Conservation (phyloP, 1,140 invertebrate genomes). For the Monochamus saltuarius region DNA sequence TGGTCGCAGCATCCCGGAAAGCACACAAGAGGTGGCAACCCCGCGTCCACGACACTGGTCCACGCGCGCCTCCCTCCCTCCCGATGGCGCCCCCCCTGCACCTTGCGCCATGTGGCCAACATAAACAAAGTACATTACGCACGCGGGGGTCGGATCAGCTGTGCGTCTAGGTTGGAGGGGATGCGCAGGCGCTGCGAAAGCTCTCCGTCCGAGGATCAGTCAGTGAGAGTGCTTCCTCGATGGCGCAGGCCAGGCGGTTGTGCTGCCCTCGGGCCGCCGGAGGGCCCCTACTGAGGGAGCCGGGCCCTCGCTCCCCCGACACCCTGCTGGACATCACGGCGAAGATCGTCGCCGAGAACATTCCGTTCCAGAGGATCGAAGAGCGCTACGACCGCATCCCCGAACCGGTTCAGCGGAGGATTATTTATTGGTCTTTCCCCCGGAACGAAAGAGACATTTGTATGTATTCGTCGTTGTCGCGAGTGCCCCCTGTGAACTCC, state of each 20-base stretch:
- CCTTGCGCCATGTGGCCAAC: conserved; percentile 50
- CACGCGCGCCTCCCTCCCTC: conserved; percentile 27
- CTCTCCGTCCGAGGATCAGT: conserved; percentile 26
- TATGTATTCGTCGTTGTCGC: conserved; percentile 83
- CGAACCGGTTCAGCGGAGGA: conserved; percentile 81
- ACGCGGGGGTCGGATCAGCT: conserved; percentile 49
- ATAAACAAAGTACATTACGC: conserved; percentile 52
- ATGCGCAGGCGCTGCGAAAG: conserved; percentile 26
- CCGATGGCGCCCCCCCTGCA: conserved; percentile 37
- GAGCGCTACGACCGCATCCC: conserved; percentile 81
- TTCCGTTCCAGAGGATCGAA: conserved; percentile 84
- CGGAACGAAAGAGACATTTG: conserved; percentile 83
- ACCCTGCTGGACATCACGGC: conserved; percentile 79
- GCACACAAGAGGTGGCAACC: background rate
- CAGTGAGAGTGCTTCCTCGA: conserved; percentile 45
- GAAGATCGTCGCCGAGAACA: conserved; percentile 78
- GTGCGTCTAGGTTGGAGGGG: conserved; percentile 28
- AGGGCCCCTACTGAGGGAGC: conserved; percentile 13
- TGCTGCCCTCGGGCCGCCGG: conserved; percentile 51
- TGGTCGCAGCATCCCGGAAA: background rate
- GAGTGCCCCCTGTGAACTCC: conserved; percentile 56
- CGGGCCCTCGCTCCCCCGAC: conserved; percentile 57
- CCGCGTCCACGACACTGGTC: conserved; percentile 21
- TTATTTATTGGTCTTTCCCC: conserved; percentile 88
- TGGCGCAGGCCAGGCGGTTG: conserved; percentile 49